Evolutionary conservation across 2,888 invertebrate species (phyloP).

Genomic region (Acrobasis suavella): DNA sequence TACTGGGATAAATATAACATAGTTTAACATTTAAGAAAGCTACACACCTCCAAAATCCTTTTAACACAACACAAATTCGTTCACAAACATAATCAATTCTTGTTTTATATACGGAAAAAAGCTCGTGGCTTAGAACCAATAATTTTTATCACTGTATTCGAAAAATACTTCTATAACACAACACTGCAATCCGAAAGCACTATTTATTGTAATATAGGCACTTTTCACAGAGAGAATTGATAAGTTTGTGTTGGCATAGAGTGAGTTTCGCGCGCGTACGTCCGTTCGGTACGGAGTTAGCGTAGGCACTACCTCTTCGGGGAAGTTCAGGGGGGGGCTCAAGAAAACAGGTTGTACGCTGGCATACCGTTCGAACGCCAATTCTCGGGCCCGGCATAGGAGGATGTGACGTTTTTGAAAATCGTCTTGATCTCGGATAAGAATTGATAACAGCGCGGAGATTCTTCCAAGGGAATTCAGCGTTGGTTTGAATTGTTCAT

Average conservation of each 20-base stretch:
- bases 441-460: constrained; percentile 54
- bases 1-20: neutral
- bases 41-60: constrained; percentile 73
- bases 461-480: neutral
- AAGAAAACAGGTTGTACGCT: constrained; percentile 70
- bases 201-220: constrained; percentile 28
- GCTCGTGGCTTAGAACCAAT: constrained; percentile 19
- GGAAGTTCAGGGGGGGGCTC: constrained; percentile 36
- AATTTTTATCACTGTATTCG: constrained; percentile 16
- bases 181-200: constrained; percentile 75
- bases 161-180: constrained; percentile 41
- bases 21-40: neutral
- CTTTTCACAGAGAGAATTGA: constrained; percentile 39
- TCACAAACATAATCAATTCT: constrained; percentile 64
- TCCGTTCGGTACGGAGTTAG: constrained; percentile 48
- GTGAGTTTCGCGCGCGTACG: constrained; percentile 48
- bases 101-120: constrained; percentile 47
- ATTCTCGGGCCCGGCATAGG: constrained; percentile 53
- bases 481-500: neutral
- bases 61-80: constrained; percentile 59
- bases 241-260: constrained; percentile 30
- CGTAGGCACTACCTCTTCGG: constrained; percentile 56
- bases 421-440: constrained; percentile 62
- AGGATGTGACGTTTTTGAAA: constrained; percentile 55
- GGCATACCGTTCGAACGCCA: constrained; percentile 75